Base-by-base conservation (phyloP, 2,888 invertebrate species). In the Callinectes sapidus region DNA sequence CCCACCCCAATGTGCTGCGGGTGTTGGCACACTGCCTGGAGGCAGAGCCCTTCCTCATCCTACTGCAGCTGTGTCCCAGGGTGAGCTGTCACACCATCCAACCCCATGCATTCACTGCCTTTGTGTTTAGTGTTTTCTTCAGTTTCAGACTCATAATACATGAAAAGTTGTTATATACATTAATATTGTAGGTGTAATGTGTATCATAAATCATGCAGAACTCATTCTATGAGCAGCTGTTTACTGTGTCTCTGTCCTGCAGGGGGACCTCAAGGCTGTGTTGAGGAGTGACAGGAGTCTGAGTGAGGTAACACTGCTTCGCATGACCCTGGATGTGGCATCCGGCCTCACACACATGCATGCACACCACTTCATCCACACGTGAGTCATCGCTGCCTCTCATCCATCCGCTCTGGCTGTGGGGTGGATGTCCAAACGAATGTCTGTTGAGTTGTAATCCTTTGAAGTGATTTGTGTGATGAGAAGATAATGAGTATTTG, bases 21-120 rank as follows among this genome's bases (percentile, higher is more conserved):
- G 96, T 98, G 91, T 95, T 97, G 55, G 98, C 97, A 13, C 97
- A 97, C 95, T 98, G 98, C 95, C 96, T 98, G 90, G 97, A 97
- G 95, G 97, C 97, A 23, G 97, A 97, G 95, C 98, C 98, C 0
- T 97, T 97, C 96, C 96, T 98, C 71, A 96, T 98, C 90, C 96
- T 98, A 88, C 97, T 98, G 95, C 98, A 98, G 96, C 96, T 97
- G 90, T 97, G 97, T 95, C 96, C 97, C 87, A 96, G 96, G 96
- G 97, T 97, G 95, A 95, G 95, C 13, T 28, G 71, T 13, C 13
- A 10, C 28, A 6, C n/a, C 71, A 71, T 10, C 61, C 48, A 48
- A 10, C 8, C 10, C 6, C 3, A 2, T 42, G 42, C 42, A 3
- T 6, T 42, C 42, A 42, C 42, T 42, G 42, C 42, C 42, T 6